Base-by-base conservation (phyloP, 2,888 invertebrate genomes). In the Plebejus argus region DNA sequence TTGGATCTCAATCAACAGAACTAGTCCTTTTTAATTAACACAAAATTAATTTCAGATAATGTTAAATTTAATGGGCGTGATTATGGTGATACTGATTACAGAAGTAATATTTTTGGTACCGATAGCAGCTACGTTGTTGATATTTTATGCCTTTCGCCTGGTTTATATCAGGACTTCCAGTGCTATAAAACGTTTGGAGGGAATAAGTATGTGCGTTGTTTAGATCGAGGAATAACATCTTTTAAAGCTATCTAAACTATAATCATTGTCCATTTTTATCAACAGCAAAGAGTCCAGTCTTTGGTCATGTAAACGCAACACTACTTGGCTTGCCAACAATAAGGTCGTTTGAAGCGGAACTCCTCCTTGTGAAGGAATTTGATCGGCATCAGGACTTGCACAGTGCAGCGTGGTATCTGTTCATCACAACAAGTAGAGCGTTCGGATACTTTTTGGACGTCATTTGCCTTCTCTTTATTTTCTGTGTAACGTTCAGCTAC, bases 231-330 rank as follows among this genome's bases (percentile, higher is more conserved):
- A 18, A 66, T 28, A 10, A 20, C 2, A 56, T 56, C 61, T 23
- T 8, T 23, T 8, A 20, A 3, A 58, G 58, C 1, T 23, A 12
- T 61, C n/a, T 8, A 20, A 23, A 5, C 53, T 53, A 53, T 4
- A 10, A 61, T 20, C 18, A 58, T 61, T 23, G 20, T 61, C 10
- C 1, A 61, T 23, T 23, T 71, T 76, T 70, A 39, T 70, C 56
- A 53, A 77, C 91, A 98, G 98, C 97, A 82, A 95, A 97, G 78
- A 97, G 97, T 84, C 98, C 98, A 0, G 96, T 98, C 0, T 98
- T 97, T 86, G 95, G 97, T 0, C 98, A 98, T 87, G 91, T 98
- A 58, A 97, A 96, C 84, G 96, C 97, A 10, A 96, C 97, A 0
- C 92, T 98, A 3, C 95, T 96, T 82, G 98, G 98, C 0, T 88